Conservation (phyloP, 2,797 vertebrate genomes). For the Glyptemys insculpta region DNA sequence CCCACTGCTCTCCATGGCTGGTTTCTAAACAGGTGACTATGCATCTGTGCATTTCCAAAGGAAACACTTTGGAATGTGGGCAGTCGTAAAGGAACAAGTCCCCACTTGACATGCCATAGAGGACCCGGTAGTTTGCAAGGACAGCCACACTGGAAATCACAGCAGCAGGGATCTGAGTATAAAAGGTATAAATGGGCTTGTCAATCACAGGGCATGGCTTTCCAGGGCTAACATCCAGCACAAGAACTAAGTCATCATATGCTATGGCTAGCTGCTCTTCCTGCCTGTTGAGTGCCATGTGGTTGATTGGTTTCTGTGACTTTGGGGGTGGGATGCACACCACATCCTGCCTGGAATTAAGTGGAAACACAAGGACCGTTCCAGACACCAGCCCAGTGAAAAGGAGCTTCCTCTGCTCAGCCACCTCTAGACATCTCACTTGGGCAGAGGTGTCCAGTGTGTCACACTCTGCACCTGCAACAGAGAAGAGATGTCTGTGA, state of each 20-base stretch:
- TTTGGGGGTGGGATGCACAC: constrained; percentile 86
- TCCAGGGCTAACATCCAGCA: constrained; percentile 82
- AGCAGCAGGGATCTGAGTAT: constrained; percentile 76
- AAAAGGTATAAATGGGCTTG: constrained; percentile 75
- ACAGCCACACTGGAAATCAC: constrained; percentile 79
- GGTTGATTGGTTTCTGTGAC: constrained; percentile 72
- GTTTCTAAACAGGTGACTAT: constrained; percentile 83
- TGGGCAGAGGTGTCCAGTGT: constrained; percentile 75
- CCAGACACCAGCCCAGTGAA: constrained; percentile 84
- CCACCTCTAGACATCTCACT: constrained; percentile 85
- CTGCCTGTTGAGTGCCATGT: constrained; percentile 72
- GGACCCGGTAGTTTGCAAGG: constrained; percentile 73
- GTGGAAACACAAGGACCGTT: constrained; percentile 85
- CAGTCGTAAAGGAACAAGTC: constrained; percentile 80
- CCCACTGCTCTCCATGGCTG: constrained; percentile 81
- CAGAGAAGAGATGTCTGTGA: not conserved
- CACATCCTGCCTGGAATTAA: constrained; percentile 81
- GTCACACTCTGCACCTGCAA: constrained; percentile 76
- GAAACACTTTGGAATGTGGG: not conserved
- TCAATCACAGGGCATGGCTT: constrained; percentile 81
- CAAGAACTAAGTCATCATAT: constrained; percentile 74
- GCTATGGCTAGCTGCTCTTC: constrained; percentile 83
- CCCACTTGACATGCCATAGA: constrained; percentile 79
- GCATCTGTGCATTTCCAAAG: constrained; percentile 83
- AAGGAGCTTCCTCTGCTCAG: constrained; percentile 83